These are phyloP conservation scores for Metopia argyrocephala DNA, from an alignment of 2,888 invertebrate species.

Conservation along the genomic window DNA sequence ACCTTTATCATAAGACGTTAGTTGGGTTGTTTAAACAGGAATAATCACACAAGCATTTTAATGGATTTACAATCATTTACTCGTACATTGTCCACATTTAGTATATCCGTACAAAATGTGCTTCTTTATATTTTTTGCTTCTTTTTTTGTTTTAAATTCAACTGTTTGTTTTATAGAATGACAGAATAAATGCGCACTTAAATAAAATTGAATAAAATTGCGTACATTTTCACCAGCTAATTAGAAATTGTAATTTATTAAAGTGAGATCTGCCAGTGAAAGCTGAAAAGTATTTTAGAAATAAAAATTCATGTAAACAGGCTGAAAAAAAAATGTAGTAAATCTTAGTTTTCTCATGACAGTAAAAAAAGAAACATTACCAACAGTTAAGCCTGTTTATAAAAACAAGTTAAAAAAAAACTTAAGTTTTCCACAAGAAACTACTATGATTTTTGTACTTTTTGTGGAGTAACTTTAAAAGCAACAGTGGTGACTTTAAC, in stretches of 20 bases:
- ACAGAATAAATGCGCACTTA: background rate
- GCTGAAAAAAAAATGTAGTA: too few species aligned
- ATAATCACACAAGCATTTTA: constrained; percentile 17
- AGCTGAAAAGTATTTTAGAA: too few species aligned
- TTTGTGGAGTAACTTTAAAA: too few species aligned
- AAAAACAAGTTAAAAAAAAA: too few species aligned
- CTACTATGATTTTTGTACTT: too few species aligned
- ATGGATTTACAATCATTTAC: constrained; percentile 45
- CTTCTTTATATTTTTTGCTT: background rate
- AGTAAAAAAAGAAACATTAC: too few species aligned
- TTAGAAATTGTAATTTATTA: background rate
- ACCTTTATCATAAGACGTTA: too few species aligned
- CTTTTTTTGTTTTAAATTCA: background rate
- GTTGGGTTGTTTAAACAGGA: background rate
- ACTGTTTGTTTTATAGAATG: background rate
- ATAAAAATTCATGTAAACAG: too few species aligned
- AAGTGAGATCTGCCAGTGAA: background rate
- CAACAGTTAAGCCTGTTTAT: too few species aligned
- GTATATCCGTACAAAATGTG: constrained; percentile 28
- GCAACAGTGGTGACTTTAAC: too few species aligned
- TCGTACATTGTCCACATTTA: constrained; percentile 47
- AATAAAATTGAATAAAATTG: constrained; percentile 9
- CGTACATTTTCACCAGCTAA: background rate
- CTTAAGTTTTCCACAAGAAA: too few species aligned
- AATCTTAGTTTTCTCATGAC: too few species aligned